Conservation (phyloP, 2,113 vertebrate genomes). For the Gopherus evgoodei region DNA sequence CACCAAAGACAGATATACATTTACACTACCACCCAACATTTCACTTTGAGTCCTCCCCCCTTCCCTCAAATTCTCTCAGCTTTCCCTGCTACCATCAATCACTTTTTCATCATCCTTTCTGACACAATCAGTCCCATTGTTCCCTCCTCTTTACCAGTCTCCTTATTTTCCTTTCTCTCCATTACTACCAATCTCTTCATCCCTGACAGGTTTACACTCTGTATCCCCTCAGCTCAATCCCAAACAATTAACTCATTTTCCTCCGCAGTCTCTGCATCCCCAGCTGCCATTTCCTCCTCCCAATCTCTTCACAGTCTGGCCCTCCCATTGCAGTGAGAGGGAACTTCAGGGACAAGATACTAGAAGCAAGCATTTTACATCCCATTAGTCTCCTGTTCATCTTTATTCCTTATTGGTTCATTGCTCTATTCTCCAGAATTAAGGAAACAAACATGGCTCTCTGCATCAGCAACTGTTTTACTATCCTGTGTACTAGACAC, state of each 20-base stretch:
- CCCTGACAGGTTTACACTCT: neutral
- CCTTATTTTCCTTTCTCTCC: neutral
- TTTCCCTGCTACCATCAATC: neutral
- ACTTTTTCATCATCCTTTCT: neutral
- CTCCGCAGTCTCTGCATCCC: neutral
- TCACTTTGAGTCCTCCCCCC: neutral
- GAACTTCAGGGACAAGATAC: neutral
- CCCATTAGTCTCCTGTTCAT: neutral
- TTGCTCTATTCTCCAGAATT: neutral
- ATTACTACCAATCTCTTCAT: neutral
- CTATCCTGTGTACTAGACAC: neutral
- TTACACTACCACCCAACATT: neutral
- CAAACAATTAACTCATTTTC: neutral
- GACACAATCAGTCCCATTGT: neutral
- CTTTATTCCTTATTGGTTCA: neutral
- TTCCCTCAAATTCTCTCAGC: neutral
- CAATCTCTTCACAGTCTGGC: neutral
- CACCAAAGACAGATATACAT: neutral
- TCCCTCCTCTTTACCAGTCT: neutral
- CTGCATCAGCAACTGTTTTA: neutral
- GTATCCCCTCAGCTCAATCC: neutral
- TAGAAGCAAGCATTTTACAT: neutral
- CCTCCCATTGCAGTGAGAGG: neutral
- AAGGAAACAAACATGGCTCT: neutral
- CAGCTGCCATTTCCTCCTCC: neutral